A percentile compares a stretch with the other conserved stretches of the same genome.
Conservation (phyloP, 2,888 invertebrate genomes). For the Pseudococcus viburni region DNA sequence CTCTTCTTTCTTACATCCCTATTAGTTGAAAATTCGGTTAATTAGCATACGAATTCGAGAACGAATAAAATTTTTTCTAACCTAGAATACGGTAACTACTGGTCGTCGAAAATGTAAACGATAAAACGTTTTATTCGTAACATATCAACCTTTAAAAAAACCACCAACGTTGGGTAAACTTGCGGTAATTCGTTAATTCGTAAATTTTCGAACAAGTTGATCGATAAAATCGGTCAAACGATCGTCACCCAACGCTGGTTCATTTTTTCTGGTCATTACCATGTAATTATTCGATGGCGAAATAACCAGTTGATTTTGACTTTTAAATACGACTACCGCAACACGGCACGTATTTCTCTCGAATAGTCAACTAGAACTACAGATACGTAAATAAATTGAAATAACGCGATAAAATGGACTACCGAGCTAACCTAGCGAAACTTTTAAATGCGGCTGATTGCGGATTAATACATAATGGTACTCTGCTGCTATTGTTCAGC, state of each 20-base stretch:
- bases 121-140: background rate
- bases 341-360: background rate
- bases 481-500: slow-evolving; percentile 92
- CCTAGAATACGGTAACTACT: background rate
- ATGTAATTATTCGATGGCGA: slow-evolving; percentile 1
- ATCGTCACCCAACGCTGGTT: slow-evolving; percentile 27
- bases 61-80: background rate
- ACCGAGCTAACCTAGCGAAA: slow-evolving; percentile 93
- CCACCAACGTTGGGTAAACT: slow-evolving; percentile 10
- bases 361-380: background rate
- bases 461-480: slow-evolving; percentile 99
- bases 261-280: background rate
- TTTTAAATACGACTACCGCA: background rate
- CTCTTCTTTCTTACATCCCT: slow-evolving; percentile 35
- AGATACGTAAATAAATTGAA: background rate
- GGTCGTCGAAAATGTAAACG: background rate
- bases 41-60: slow-evolving; percentile 2
- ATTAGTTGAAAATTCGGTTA: slow-evolving; percentile 27
- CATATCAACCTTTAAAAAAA: slow-evolving; percentile 37
- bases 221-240: too few species aligned
- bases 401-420: slow-evolving; percentile 70
- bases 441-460: slow-evolving; percentile 99
- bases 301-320: background rate
- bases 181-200: background rate
- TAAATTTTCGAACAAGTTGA: background rate